Evolutionary conservation across 2,113 vertebrate species (phyloP), one percentile per base, ranked within the genome.

Genomic region (Melanotaenia duboulayi): DNA sequence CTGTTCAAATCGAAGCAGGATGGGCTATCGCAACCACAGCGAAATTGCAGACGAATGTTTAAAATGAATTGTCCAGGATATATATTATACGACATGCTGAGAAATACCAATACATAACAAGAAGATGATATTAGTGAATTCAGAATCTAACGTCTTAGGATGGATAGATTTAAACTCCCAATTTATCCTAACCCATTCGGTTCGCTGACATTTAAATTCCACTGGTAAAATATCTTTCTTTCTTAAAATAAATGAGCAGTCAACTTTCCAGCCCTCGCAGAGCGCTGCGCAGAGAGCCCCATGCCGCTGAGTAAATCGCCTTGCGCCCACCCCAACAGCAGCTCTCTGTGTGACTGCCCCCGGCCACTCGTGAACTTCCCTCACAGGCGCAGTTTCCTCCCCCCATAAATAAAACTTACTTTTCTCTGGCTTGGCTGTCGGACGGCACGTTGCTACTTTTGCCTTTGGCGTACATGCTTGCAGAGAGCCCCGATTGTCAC

Each of bases 401-500:
- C 32, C 80, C 86, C 77, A 83, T 87, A 77, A 90, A 93, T 89
- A 94, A 93, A 94, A 97, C 96, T 97, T 95, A 97, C 97, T 97
- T 97, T 94, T 97, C 96, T 94, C 95, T 94, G 92, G 96, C 96
- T 94, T 97, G 96, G 94, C 94, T 97, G 95, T 98, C 96, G 94
- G 96, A 96, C 93, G 95, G 96, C 94, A 96, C 94, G 94, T 93
- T 95, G 95, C 95, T 96, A 94, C 95, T 97, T 95, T 96, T 96
- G 95, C 96, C 96, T 97, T 96, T 97, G 95, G 96, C 95, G 95
- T 97, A 97, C 96, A 97, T 97, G 95, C 96, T 97, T 97, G 95
- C 96, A 95, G 94, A 97, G 95, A 96, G 95, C 95, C 95, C 93
- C 94, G 94, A 96, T 95, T 96, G 96, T 96, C 96, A 96, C 95